Evolutionary conservation across 2,888 invertebrate species (phyloP).

Genomic region (Carcina quercana): DNA sequence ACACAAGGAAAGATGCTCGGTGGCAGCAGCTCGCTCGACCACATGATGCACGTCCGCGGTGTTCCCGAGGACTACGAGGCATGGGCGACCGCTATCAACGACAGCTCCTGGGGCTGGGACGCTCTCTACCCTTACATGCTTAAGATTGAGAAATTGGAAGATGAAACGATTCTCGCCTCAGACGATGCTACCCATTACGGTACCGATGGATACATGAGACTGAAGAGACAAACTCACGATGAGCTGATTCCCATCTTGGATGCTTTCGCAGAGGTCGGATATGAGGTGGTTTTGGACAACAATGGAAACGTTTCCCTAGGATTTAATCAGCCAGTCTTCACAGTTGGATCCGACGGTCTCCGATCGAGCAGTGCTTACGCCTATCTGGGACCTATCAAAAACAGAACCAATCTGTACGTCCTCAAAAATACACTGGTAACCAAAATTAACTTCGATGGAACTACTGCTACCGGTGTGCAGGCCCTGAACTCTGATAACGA

Average conservation of each 20-base stretch:
- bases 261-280: constrained; percentile 46
- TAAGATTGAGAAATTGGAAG: constrained; percentile 30
- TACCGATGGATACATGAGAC: constrained; percentile 21
- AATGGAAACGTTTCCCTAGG: constrained; percentile 35
- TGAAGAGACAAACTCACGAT: constrained; percentile 15
- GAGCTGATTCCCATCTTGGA: constrained; percentile 23
- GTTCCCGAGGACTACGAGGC: constrained; percentile 25
- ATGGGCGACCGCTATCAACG: constrained; percentile 27
- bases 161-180: constrained; percentile 16
- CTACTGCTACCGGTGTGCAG: constrained; percentile 24
- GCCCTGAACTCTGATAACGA: constrained; percentile 16
- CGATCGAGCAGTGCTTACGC: constrained; percentile 55
- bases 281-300: constrained; percentile 29
- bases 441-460: constrained; percentile 26
- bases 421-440: constrained; percentile 26
- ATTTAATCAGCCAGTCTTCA: constrained; percentile 21
- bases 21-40: constrained; percentile 23
- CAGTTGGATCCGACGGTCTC: constrained; percentile 30
- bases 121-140: constrained; percentile 31
- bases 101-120: constrained; percentile 29
- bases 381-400: constrained; percentile 27
- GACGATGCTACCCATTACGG: constrained; percentile 21
- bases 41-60: constrained; percentile 20
- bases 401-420: constrained; percentile 29
- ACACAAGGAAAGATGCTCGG: constrained; percentile 21